Conservation (phyloP, 2,113 vertebrate species). For the Phaethornis superciliosus region DNA sequence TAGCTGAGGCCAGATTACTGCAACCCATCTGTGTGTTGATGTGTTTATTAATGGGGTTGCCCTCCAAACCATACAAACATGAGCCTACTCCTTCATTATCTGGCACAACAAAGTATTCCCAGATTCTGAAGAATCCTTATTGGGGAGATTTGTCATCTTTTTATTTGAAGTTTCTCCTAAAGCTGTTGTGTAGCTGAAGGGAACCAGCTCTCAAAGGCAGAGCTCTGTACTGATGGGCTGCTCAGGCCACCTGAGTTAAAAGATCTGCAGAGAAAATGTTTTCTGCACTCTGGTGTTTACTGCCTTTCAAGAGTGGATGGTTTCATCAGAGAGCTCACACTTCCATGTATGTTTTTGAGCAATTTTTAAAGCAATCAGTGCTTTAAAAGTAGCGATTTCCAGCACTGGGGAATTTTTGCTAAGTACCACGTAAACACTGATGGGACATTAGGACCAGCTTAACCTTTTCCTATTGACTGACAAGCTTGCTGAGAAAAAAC, state of each 20-base stretch:
- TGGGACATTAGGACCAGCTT: background rate
- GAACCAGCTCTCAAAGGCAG: background rate
- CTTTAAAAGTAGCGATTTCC: background rate
- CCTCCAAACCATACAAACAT: accelerated
- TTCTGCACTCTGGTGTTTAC: background rate
- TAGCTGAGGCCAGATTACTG: background rate
- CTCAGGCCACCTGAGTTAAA: background rate
- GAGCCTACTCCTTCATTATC: background rate
- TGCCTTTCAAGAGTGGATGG: background rate
- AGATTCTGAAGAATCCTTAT: background rate
- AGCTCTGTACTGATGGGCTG: background rate
- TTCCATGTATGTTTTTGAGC: background rate
- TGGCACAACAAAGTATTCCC: background rate
- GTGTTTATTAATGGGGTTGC: background rate
- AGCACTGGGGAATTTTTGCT: background rate
- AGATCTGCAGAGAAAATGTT: background rate
- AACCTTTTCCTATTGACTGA: background rate
- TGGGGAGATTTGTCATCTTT: background rate
- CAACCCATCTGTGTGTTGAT: background rate
- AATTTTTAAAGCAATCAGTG: background rate
- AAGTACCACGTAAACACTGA: background rate
- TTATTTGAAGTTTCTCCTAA: background rate
- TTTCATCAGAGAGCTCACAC: background rate
- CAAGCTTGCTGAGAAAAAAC: background rate
- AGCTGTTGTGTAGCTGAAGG: background rate